These are phyloP conservation scores for Lagria hirta DNA, from an alignment of 2,888 invertebrate species.

Conservation along the genomic window DNA sequence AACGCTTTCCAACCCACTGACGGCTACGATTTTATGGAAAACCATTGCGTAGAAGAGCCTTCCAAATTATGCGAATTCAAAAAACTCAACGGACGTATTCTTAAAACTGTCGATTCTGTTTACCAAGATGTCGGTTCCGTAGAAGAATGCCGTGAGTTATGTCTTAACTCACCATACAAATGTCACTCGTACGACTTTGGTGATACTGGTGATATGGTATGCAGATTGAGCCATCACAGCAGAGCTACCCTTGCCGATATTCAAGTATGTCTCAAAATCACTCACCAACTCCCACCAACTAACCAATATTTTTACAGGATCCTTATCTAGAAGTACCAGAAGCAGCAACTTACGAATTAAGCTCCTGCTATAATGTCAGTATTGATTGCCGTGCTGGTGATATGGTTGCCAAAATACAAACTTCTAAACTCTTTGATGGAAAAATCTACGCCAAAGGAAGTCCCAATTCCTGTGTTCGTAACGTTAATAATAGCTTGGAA, in stretches of 20 bases:
- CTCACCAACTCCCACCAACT: too few relatives aligned
- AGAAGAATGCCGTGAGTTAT: slow-evolving; percentile 86
- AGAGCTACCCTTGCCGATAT: slow-evolving; percentile 86
- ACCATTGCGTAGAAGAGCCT: slow-evolving; percentile 93
- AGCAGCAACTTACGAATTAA: slow-evolving; percentile 88
- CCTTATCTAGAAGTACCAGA: slow-evolving; percentile 89
- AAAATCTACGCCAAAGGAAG: slow-evolving; percentile 94
- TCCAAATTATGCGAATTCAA: slow-evolving; percentile 93
- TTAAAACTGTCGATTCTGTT: slow-evolving; percentile 92
- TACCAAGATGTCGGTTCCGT: slow-evolving; percentile 85
- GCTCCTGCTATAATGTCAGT: slow-evolving; percentile 92
- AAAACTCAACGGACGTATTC: slow-evolving; percentile 81
- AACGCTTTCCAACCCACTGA: slow-evolving; percentile 64
- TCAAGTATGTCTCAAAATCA: slow-evolving; percentile 68
- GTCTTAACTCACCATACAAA: slow-evolving; percentile 84
- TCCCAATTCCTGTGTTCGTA: slow-evolving; percentile 88
- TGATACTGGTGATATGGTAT: slow-evolving; percentile 90
- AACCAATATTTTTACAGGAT: slow-evolving; percentile 67
- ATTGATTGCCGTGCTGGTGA: slow-evolving; percentile 90
- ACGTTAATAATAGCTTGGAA: slow-evolving; percentile 83
- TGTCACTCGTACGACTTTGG: slow-evolving; percentile 94
- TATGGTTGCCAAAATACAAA: slow-evolving; percentile 90
- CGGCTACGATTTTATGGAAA: slow-evolving; percentile 81
- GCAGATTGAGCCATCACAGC: slow-evolving; percentile 89
- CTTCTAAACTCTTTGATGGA: slow-evolving; percentile 89